A percentile compares a stretch with the other conserved stretches of the same genome.
These are phyloP conservation scores for Catharus bicknelli DNA, from an alignment of 2,113 vertebrate species.

Conservation along the genomic window DNA sequence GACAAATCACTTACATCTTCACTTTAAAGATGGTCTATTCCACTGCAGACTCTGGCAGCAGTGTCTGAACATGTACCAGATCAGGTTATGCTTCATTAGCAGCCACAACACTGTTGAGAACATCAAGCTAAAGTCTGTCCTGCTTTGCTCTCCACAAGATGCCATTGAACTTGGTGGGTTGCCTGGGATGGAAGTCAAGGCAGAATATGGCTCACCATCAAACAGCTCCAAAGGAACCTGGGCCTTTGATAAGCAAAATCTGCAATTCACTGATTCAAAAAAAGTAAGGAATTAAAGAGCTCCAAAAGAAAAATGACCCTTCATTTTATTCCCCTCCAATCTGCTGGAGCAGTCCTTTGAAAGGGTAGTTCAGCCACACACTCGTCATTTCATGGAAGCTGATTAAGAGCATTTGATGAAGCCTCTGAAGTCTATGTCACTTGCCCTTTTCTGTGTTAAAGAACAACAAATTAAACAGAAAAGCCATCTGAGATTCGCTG, in stretches of 20 bases:
- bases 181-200: conserved; percentile 1
- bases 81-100: conserved; percentile 29
- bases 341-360: background rate
- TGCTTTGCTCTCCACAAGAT: background rate
- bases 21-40: background rate
- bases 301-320: conserved; percentile 20
- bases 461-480: background rate
- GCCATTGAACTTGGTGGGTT: conserved; percentile 46
- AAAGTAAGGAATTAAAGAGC: conserved; percentile 23
- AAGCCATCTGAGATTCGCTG: background rate
- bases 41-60: background rate
- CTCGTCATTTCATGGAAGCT: conserved; percentile 13
- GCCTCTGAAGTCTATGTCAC: background rate
- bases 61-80: background rate
- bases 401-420: background rate
- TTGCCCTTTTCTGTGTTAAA: background rate
- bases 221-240: conserved; percentile 11
- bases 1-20: background rate
- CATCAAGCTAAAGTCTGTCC: background rate
- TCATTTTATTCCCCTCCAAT: background rate
- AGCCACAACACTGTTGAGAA: background rate
- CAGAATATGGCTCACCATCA: conserved; percentile 38
- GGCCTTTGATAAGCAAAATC: conserved; percentile 32
- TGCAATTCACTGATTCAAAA: conserved; percentile 3
- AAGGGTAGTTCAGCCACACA: conserved; percentile 21